phyloP scores from a whole-genome alignment of 2,888 invertebrate genomes.

The Nomada ferruginata region DNA sequence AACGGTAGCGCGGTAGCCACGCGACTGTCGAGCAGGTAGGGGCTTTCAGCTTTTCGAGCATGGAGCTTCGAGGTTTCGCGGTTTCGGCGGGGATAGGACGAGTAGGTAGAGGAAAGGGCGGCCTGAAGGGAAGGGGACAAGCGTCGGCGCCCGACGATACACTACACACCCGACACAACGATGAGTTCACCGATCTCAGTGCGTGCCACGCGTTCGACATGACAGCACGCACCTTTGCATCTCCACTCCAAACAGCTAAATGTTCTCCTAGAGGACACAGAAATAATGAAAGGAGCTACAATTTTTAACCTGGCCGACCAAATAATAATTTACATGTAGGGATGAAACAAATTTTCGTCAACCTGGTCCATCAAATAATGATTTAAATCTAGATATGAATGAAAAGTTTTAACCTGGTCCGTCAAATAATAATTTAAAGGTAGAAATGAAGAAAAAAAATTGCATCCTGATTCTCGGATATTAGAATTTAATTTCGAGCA shows the following conservation, averaged over 20 bases:
- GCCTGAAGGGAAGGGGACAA: constrained; percentile 68
- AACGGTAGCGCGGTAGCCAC: constrained; percentile 80
- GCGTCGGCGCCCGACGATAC: constrained; percentile 82
- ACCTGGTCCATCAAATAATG: no score
- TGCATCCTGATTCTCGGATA: no score
- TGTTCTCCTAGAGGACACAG: no score
- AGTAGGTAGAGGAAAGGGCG: constrained; percentile 64
- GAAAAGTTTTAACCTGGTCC: no score
- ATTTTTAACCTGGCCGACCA: no score
- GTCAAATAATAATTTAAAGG: no score
- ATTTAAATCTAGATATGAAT: no score
- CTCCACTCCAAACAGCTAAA: constrained; percentile 2
- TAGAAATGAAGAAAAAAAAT: no score
- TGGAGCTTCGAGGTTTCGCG: constrained; percentile 77
- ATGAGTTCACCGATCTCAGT: constrained; percentile 76
- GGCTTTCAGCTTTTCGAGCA: constrained; percentile 76
- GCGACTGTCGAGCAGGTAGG: constrained; percentile 80
- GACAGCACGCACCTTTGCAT: constrained; percentile 68
- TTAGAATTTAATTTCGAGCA: no score
- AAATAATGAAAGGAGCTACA: no score
- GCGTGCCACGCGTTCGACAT: constrained; percentile 80
- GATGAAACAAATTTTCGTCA: no score
- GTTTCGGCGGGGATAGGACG: constrained; percentile 73
- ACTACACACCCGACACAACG: constrained; percentile 74
- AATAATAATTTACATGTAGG: no score